These are phyloP conservation scores for Pachyrhynchus sulphureomaculatus DNA, from an alignment of 1,140 invertebrate species.

Conservation along the genomic window DNA sequence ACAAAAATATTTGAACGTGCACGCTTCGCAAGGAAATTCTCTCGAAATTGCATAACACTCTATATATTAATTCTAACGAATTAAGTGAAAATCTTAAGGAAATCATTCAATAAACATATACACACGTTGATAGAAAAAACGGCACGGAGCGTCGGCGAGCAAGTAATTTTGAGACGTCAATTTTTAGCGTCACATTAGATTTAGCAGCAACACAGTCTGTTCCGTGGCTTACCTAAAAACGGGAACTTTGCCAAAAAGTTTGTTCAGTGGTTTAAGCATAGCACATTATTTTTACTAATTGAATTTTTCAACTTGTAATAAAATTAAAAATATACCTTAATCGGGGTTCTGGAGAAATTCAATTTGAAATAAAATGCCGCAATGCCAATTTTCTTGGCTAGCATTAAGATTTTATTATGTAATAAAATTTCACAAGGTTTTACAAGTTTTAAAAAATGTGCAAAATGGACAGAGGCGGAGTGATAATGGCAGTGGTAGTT, in stretches of 20 bases:
- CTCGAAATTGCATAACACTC: constrained; percentile 6
- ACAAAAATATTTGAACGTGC: background rate
- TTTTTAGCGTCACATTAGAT: constrained; percentile 17
- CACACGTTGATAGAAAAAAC: constrained; percentile 6
- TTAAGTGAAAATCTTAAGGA: background rate
- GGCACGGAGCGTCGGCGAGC: constrained; percentile 2
- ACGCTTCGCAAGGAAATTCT: background rate
- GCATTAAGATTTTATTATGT: no score
- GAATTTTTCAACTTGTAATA: constrained; percentile 3
- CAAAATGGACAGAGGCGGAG: no score
- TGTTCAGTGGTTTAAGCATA: constrained; percentile 9
- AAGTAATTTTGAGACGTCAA: constrained; percentile 23
- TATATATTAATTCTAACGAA: background rate
- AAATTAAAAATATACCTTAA: background rate
- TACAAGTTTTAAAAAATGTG: no score
- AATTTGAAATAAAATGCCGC: no score
- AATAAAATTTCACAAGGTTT: no score
- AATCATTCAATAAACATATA: constrained; percentile 5
- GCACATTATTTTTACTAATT: constrained; percentile 7
- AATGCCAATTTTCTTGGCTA: no score
- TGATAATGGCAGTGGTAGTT: no score
- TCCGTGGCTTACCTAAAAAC: constrained; percentile 26
- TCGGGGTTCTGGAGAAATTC: no score
- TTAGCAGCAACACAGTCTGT: constrained; percentile 8
- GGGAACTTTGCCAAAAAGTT: constrained; percentile 29